Evolutionary conservation across 2,888 invertebrate species (phyloP).

Genomic region (Coenonympha glycerion): DNA sequence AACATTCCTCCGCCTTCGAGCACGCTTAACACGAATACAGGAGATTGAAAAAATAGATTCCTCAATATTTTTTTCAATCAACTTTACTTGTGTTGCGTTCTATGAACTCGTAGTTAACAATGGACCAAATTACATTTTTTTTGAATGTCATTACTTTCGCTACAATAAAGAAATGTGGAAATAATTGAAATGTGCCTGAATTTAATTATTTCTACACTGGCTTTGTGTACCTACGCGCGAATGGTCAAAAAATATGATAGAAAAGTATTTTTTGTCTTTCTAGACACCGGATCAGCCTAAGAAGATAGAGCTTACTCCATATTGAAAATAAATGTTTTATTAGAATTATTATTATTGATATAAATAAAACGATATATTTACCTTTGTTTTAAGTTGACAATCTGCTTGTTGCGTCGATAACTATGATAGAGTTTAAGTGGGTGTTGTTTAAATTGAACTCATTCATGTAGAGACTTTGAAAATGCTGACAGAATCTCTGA

Average conservation of each 20-base stretch:
- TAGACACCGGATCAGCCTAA: constrained; percentile 67
- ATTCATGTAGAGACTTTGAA: constrained; percentile 34
- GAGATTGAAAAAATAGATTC: constrained; percentile 32
- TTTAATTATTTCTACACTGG: constrained; percentile 34
- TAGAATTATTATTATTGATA: constrained; percentile 67
- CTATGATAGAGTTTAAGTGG: constrained; percentile 58
- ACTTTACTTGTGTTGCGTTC: neutral
- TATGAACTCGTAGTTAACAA: neutral
- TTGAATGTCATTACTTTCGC: neutral
- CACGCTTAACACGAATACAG: neutral
- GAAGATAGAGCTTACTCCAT: constrained; percentile 69
- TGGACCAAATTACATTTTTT: neutral
- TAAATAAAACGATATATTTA: constrained; percentile 65
- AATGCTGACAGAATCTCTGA: constrained; percentile 44
- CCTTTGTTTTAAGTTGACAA: constrained; percentile 67
- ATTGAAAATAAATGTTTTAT: constrained; percentile 70
- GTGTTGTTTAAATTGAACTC: constrained; percentile 31
- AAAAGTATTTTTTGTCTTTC: constrained; percentile 45
- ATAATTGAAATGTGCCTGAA: constrained; percentile 40
- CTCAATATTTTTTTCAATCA: constrained; percentile 37
- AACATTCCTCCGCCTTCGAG: neutral
- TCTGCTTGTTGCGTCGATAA: constrained; percentile 68
- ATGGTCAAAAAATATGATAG: neutral
- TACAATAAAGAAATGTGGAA: neutral
- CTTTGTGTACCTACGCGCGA: constrained; percentile 18